Evolutionary conservation across 1,140 invertebrate species (phyloP).

Genomic region (Ditylenchus dipsaci): DNA sequence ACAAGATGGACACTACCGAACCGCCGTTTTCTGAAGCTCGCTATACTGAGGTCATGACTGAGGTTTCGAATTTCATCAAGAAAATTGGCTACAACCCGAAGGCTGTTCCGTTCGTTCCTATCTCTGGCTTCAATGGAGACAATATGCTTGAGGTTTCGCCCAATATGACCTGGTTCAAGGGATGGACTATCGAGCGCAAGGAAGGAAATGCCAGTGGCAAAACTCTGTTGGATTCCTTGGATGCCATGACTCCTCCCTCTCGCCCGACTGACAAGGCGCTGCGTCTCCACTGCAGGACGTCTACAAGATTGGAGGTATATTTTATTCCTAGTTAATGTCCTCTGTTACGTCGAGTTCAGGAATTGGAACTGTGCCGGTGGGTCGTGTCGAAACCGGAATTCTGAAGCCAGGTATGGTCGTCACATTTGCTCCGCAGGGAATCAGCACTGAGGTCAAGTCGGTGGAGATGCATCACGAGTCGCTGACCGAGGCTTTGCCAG

Average conservation of each 20-base stretch:
- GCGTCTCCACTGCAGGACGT: conserved; percentile 94
- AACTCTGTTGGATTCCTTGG: conserved; percentile 83
- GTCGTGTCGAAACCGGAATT: too few relatives aligned
- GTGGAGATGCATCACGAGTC: conserved; percentile 96
- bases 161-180: conserved; percentile 86
- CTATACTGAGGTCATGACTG: conserved; percentile 47
- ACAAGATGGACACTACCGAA: conserved; percentile 98
- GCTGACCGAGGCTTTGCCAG: conserved; percentile 80
- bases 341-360: conserved; percentile 96
- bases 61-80: conserved; percentile 85
- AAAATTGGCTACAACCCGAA: conserved; percentile 95
- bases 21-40: conserved; percentile 80
- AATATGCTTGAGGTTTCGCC: too few relatives aligned
- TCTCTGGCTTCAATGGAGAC: conserved; percentile 87
- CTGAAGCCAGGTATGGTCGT: conserved; percentile 96
- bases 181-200: conserved; percentile 87
- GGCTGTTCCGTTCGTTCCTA: conserved; percentile 91
- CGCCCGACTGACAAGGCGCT: conserved; percentile 91
- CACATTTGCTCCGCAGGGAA: too few relatives aligned
- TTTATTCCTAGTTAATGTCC: too few relatives aligned
- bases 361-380: too few relatives aligned
- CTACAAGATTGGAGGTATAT: too few relatives aligned
- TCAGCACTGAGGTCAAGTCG: conserved; percentile 99
- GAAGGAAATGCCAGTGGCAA: conserved; percentile 81
- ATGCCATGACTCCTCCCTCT: conserved; percentile 84